These are phyloP conservation scores for Erynnis tages DNA, from an alignment of 2,888 invertebrate species.

Conservation along the genomic window DNA sequence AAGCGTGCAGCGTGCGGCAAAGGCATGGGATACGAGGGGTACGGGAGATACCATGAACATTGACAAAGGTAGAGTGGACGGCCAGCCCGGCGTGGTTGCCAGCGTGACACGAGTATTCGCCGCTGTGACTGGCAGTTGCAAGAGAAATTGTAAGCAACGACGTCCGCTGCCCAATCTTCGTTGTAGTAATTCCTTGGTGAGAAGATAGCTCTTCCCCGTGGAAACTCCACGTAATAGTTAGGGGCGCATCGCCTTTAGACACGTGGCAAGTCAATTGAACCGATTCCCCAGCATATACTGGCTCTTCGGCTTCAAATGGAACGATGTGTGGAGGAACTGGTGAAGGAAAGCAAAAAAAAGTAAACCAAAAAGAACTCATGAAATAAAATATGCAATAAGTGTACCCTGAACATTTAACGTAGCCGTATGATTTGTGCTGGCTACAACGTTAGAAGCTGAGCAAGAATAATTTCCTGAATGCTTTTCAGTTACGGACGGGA, in stretches of 20 bases:
- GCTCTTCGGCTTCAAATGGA: slow-evolving; percentile 83
- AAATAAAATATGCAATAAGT: slow-evolving; percentile 47
- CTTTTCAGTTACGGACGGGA: slow-evolving; percentile 84
- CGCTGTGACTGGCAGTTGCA: slow-evolving; percentile 84
- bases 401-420: slow-evolving; percentile 85
- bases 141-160: slow-evolving; percentile 84
- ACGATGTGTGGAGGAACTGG: slow-evolving; percentile 81
- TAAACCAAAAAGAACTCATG: slow-evolving; percentile 44
- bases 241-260: slow-evolving; percentile 85
- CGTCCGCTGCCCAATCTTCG: slow-evolving; percentile 83
- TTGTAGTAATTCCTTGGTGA: slow-evolving; percentile 79
- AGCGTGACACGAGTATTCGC: slow-evolving; percentile 86
- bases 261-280: slow-evolving; percentile 84
- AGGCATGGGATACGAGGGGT: slow-evolving; percentile 52
- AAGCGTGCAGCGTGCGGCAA: slow-evolving; percentile 76
- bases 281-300: slow-evolving; percentile 84
- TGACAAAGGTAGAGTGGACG: slow-evolving; percentile 82
- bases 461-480: slow-evolving; percentile 90
- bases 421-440: slow-evolving; percentile 83
- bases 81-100: slow-evolving; percentile 84
- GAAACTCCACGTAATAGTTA: slow-evolving; percentile 88
- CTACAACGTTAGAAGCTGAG: slow-evolving; percentile 86
- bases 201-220: slow-evolving; percentile 82
- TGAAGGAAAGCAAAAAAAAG: slow-evolving; percentile 38
- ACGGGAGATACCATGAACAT: slow-evolving; percentile 84